Conservation (phyloP, 2,113 vertebrate species). For the Zosterops borbonicus region DNA sequence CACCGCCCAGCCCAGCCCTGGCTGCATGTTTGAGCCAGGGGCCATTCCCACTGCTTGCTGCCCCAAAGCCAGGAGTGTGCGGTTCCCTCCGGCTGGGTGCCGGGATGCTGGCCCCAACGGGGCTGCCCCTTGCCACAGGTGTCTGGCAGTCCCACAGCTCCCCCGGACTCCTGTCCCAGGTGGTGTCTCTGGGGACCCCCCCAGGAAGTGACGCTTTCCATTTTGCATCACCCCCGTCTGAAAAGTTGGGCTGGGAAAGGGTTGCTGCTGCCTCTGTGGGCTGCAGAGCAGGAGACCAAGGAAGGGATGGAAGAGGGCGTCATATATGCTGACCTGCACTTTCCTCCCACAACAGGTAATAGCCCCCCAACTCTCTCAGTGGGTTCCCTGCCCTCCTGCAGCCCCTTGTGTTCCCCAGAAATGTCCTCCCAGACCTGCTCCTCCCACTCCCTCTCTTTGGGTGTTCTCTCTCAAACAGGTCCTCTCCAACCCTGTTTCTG, state of each 20-base stretch:
- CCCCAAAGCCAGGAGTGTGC: accelerated
- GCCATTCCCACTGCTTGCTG: neutral
- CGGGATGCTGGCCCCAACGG: accelerated
- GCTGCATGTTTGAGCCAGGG: neutral
- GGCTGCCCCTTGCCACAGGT: neutral
- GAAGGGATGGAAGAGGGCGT: slow-evolving; percentile 12
- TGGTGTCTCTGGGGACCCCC: neutral
- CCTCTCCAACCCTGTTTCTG: neutral
- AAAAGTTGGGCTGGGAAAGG: neutral
- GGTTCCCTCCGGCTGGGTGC: accelerated
- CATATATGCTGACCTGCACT: neutral
- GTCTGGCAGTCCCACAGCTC: accelerated
- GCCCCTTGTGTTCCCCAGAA: neutral
- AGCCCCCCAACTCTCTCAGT: neutral
- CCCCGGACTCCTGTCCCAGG: neutral
- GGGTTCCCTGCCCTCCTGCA: neutral
- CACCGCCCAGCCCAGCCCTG: neutral
- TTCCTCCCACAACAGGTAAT: slow-evolving; percentile 10
- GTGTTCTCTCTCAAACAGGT: neutral
- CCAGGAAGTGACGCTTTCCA: slow-evolving; percentile 28
- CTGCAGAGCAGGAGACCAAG: neutral
- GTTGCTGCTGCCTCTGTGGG: accelerated
- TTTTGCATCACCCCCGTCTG: neutral
- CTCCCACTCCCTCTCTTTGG: accelerated
- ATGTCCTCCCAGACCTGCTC: neutral